These are phyloP conservation scores for Myiothlypis coronata DNA, from an alignment of 2,797 vertebrate species.

Conservation along the genomic window DNA sequence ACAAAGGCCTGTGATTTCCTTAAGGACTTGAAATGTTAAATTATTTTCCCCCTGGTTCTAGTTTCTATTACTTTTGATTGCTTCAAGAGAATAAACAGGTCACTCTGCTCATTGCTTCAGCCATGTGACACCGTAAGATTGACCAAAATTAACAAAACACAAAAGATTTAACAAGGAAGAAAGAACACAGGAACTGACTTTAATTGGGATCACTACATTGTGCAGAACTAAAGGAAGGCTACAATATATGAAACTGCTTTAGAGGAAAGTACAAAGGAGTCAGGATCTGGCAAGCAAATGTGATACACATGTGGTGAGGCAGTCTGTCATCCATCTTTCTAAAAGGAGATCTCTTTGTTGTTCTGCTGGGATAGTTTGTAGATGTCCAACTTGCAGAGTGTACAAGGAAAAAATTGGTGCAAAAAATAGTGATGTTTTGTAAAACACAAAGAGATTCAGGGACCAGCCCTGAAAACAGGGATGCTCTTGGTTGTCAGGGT, in stretches of 20 bases:
- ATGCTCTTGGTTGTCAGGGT: slow-evolving; percentile 51
- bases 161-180: not conserved
- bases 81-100: slow-evolving; percentile 40
- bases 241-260: not conserved
- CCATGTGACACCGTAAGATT: not conserved
- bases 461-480: not conserved
- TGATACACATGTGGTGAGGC: not conserved
- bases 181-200: not conserved
- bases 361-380: not conserved
- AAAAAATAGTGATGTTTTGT: not conserved
- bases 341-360: not conserved
- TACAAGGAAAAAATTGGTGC: not conserved
- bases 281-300: slow-evolving; percentile 42
- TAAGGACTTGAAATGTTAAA: not conserved
- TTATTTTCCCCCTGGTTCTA: not conserved
- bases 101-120: not conserved
- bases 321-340: slow-evolving; percentile 18
- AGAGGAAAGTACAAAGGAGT: slow-evolving; percentile 36
- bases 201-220: not conserved
- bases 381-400: not conserved
- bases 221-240: not conserved
- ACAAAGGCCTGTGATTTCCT: not conserved
- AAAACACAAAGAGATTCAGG: not conserved
- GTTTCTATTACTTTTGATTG: not conserved
- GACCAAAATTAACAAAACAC: slow-evolving; percentile 25